Conservation (phyloP, 2,888 invertebrate genomes). For the Andrena haemorrhoa region DNA sequence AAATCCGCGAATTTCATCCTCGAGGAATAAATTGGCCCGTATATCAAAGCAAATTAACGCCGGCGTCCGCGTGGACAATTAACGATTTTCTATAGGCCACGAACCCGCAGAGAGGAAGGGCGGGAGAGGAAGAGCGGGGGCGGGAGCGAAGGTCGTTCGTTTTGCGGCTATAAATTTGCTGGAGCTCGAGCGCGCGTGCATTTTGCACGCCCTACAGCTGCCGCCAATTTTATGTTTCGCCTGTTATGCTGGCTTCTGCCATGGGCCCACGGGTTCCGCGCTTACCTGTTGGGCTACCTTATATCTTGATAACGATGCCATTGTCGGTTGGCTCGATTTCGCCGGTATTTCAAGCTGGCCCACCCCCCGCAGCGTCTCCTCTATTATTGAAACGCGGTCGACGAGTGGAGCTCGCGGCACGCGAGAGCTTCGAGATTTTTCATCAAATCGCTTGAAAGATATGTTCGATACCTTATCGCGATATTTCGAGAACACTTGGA, state of each 20-base stretch:
- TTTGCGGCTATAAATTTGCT: slow-evolving; percentile 78
- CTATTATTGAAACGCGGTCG: slow-evolving; percentile 26
- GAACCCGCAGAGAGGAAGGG: slow-evolving; percentile 67
- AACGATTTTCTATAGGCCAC: slow-evolving; percentile 82
- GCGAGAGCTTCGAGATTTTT: background rate
- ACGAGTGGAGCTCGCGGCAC: background rate
- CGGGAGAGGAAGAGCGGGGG: background rate
- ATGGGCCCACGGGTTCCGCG: slow-evolving; percentile 17
- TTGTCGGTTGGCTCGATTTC: slow-evolving; percentile 37
- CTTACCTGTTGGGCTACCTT: slow-evolving; percentile 59
- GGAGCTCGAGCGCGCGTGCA: slow-evolving; percentile 23
- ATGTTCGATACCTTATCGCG: background rate
- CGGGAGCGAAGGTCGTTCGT: slow-evolving; percentile 69
- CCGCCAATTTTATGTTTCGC: slow-evolving; percentile 58
- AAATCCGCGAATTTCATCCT: slow-evolving; percentile 46
- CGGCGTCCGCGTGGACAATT: slow-evolving; percentile 77
- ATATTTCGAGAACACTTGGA: background rate
- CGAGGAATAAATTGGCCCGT: slow-evolving; percentile 77
- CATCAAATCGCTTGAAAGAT: background rate
- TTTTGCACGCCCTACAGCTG: slow-evolving; percentile 49
- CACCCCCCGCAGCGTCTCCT: background rate
- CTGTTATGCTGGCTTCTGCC: slow-evolving; percentile 24
- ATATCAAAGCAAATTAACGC: slow-evolving; percentile 80
- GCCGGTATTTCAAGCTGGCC: slow-evolving; percentile 21
- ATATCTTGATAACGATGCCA: slow-evolving; percentile 46